A percentile compares a stretch with the other conserved stretches of the same genome.
These are phyloP conservation scores for Orchesella cincta DNA, from an alignment of 1,140 invertebrate species.

Conservation along the genomic window DNA sequence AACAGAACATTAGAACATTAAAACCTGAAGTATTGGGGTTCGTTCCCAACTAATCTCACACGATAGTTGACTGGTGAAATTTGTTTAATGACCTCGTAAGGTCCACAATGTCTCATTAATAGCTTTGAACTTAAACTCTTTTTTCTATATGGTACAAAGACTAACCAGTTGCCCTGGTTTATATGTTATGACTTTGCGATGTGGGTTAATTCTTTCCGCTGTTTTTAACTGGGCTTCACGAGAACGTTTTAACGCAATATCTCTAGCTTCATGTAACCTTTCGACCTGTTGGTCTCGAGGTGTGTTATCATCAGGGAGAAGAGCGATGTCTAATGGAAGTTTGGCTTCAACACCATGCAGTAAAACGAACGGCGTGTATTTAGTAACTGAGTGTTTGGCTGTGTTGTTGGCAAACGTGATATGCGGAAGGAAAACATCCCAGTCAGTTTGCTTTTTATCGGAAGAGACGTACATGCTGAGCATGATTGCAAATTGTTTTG, in stretches of 20 bases:
- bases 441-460: slow-evolving; percentile 52
- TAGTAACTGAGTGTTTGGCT: not conserved
- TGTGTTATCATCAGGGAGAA: not conserved
- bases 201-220: not conserved
- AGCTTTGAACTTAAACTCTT: not conserved
- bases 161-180: not conserved
- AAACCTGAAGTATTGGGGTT: no score
- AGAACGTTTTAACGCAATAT: not conserved
- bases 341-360: not conserved
- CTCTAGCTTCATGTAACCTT: not conserved
- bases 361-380: not conserved
- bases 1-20: no score
- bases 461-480: slow-evolving; percentile 54
- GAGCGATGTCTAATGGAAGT: not conserved
- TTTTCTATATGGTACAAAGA: not conserved
- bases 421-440: slow-evolving; percentile 52
- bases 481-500: slow-evolving; percentile 54
- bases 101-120: not conserved
- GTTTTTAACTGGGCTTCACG: not conserved
- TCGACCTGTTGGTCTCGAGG: not conserved
- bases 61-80: not conserved
- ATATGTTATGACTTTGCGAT: not conserved
- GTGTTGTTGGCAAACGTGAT: not conserved
- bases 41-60: not conserved
- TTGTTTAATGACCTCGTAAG: not conserved